Percentiles rank a stretch among this genome's conserved stretches.
These are phyloP conservation scores for Cyclophora albipunctata DNA, from an alignment of 2,888 invertebrate genomes.

Conservation along the genomic window DNA sequence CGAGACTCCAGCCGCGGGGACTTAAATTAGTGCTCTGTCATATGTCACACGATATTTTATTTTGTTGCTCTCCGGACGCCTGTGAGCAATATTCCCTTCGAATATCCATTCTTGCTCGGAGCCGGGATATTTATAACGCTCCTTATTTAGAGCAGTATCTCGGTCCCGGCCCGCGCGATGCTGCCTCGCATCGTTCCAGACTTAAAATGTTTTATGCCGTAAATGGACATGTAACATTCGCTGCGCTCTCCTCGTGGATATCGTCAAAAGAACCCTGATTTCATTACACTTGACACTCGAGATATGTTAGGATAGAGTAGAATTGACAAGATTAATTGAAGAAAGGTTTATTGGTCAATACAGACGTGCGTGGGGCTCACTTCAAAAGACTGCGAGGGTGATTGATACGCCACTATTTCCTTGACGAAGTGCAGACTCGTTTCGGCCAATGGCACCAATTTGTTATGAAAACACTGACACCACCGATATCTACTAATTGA, in stretches of 20 bases:
- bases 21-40: constrained; percentile 66
- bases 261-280: constrained; percentile 22
- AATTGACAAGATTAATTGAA: constrained; percentile 60
- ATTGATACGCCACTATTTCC: constrained; percentile 42
- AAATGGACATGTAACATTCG: constrained; percentile 21
- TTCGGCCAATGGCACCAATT: constrained; percentile 35
- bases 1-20: constrained; percentile 46
- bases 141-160: constrained; percentile 55
- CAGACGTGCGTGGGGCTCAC: constrained; percentile 35
- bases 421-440: constrained; percentile 50
- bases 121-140: constrained; percentile 59
- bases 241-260: constrained; percentile 14
- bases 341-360: constrained; percentile 37
- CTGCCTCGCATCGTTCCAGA: constrained; percentile 21
- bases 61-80: constrained; percentile 43
- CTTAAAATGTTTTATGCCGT: constrained; percentile 20
- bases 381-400: constrained; percentile 55
- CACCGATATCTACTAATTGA: constrained; percentile 16
- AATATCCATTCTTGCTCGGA: constrained; percentile 54
- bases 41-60: constrained; percentile 66
- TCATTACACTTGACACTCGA: constrained; percentile 37
- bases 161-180: constrained; percentile 15
- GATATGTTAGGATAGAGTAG: constrained; percentile 37
- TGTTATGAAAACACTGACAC: constrained; percentile 32
- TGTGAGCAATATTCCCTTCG: constrained; percentile 46